Conservation (phyloP, 2,888 invertebrate genomes). For the Hirtodrosophila confusa region DNA sequence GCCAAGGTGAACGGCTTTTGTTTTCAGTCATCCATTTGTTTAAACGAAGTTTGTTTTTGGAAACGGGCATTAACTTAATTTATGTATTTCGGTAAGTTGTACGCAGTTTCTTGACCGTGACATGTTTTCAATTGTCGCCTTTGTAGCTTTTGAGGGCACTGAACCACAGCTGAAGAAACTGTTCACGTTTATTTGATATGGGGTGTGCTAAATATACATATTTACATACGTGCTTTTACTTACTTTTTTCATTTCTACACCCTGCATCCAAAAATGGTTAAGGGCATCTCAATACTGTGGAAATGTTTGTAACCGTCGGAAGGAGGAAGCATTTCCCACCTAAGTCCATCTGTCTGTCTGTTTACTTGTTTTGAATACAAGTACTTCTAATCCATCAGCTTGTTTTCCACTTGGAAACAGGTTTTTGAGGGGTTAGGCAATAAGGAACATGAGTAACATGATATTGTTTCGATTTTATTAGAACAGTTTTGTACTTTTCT, state of each 20-base stretch:
- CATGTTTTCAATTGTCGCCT: constrained; percentile 51
- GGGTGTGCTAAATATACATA: not conserved
- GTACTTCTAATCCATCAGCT: no score
- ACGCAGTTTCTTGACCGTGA: constrained; percentile 62
- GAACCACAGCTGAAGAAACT: constrained; percentile 32
- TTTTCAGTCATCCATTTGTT: constrained; percentile 44
- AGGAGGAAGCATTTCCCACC: no score
- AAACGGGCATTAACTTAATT: constrained; percentile 54
- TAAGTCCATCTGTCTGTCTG: no score
- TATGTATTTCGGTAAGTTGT: constrained; percentile 60
- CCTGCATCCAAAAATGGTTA: no score
- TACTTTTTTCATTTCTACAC: not conserved
- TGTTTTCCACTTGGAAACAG: no score
- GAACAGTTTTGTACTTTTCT: no score
- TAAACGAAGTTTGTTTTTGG: constrained; percentile 27
- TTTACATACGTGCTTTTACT: constrained; percentile 24
- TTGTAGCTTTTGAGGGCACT: constrained; percentile 42
- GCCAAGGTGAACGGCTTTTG: constrained; percentile 63
- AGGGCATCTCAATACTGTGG: no score
- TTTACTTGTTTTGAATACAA: no score
- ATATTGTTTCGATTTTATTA: no score
- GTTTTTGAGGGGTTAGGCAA: no score
- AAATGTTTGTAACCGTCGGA: no score
- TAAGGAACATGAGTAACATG: no score
- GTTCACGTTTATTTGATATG: constrained; percentile 8